Conservation (phyloP, 2,113 vertebrate genomes). For the Protobothrops mucrosquamatus region DNA sequence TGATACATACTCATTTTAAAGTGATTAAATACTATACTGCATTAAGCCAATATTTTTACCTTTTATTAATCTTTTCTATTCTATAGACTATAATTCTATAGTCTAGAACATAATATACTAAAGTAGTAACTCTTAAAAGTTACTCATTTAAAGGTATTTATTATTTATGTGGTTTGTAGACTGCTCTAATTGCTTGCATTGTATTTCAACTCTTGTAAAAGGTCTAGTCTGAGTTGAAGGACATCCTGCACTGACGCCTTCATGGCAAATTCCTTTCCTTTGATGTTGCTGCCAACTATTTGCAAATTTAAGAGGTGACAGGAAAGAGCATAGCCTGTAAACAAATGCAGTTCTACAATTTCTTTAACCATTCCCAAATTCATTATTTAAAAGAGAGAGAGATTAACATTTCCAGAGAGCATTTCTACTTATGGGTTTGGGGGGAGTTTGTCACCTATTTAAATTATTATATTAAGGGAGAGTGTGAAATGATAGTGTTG, state of each 20-base stretch:
- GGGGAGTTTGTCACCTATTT: not conserved
- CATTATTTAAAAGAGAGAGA: not conserved
- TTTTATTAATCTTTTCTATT: not conserved
- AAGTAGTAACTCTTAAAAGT: not conserved
- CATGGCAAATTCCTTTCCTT: not conserved
- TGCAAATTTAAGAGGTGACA: not conserved
- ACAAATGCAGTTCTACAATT: not conserved
- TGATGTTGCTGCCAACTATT: not conserved
- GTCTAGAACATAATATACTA: not conserved
- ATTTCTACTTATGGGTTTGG: not conserved
- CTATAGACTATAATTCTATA: not conserved
- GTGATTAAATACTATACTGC: not conserved
- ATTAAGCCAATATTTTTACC: not conserved
- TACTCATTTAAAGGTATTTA: not conserved
- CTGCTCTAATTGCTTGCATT: not conserved
- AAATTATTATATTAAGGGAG: not conserved
- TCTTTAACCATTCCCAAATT: not conserved
- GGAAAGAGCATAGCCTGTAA: slow-evolving; percentile 4
- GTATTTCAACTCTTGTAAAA: slow-evolving; percentile 2
- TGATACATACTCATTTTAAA: not conserved
- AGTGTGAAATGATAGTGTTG: not conserved
- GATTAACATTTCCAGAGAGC: not conserved
- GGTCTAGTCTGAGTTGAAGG: slow-evolving; percentile 10
- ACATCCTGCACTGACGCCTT: not conserved
- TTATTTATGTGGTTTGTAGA: not conserved